These are phyloP conservation scores for Octopus bimaculoides DNA, from an alignment of 1,140 invertebrate genomes.

Conservation along the genomic window DNA sequence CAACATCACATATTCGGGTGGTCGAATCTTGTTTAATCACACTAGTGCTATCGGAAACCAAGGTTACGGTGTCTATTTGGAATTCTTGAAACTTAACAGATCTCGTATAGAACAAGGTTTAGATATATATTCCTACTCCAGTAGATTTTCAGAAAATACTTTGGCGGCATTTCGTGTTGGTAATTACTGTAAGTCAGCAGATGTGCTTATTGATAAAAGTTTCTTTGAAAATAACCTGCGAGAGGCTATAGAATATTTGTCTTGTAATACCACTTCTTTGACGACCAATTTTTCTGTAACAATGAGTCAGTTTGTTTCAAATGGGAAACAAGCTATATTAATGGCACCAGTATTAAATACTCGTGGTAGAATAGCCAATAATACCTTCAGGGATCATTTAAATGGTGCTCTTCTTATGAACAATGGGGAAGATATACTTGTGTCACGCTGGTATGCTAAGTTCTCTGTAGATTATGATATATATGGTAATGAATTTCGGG, in stretches of 20 bases:
- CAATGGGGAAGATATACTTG: constrained; percentile 69
- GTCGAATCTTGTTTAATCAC: constrained; percentile 82
- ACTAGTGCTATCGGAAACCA: constrained; percentile 64
- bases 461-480: constrained; percentile 66
- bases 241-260: constrained; percentile 52
- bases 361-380: constrained; percentile 60
- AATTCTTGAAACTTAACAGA: constrained; percentile 42
- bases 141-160: constrained; percentile 44
- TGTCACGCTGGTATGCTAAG: constrained; percentile 53
- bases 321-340: constrained; percentile 48
- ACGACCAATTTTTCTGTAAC: constrained; percentile 50
- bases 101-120: constrained; percentile 41
- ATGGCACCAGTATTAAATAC: constrained; percentile 53
- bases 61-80: constrained; percentile 50
- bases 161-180: constrained; percentile 50
- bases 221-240: constrained; percentile 43
- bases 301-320: constrained; percentile 49
- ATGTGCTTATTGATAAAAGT: constrained; percentile 48
- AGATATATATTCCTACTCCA: constrained; percentile 43
- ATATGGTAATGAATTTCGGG: constrained; percentile 83
- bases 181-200: constrained; percentile 50
- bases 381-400: constrained; percentile 78
- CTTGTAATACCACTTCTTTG: constrained; percentile 46
- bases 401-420: constrained; percentile 84
- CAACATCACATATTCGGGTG: constrained; percentile 89